Evolutionary conservation across 2,888 invertebrate species (phyloP).

Genomic region (Adela reaumurella): DNA sequence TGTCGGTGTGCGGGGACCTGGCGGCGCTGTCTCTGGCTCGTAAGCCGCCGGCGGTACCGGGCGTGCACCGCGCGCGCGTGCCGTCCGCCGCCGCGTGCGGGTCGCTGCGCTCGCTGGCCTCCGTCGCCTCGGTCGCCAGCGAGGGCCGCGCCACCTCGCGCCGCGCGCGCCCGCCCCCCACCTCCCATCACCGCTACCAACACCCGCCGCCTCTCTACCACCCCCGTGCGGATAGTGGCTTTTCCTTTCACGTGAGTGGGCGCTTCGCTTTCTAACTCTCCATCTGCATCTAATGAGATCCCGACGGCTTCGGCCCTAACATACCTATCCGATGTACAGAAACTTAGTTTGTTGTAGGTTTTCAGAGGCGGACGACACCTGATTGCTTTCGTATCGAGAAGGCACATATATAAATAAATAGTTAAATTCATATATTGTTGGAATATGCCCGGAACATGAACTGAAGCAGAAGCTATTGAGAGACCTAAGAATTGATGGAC

Average conservation of each 20-base stretch:
- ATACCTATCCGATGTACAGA: not conserved
- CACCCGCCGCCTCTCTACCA: slow-evolving; percentile 34
- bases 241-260: slow-evolving; percentile 56
- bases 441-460: too few relatives aligned
- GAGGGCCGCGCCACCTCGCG: slow-evolving; percentile 44
- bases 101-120: slow-evolving; percentile 35
- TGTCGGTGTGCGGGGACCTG: slow-evolving; percentile 20
- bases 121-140: slow-evolving; percentile 50
- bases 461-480: too few relatives aligned
- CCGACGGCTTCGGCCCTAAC: not conserved
- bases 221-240: slow-evolving; percentile 35
- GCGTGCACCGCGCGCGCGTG: slow-evolving; percentile 24
- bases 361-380: too few relatives aligned
- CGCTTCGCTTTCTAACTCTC: slow-evolving; percentile 39
- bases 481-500: too few relatives aligned
- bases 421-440: too few relatives aligned
- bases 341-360: too few relatives aligned
- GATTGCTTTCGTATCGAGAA: too few relatives aligned
- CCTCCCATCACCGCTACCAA: slow-evolving; percentile 27
- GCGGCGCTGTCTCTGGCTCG: slow-evolving; percentile 23
- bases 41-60: slow-evolving; percentile 24
- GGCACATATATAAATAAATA: too few relatives aligned
- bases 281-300: not conserved
- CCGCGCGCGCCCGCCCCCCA: slow-evolving; percentile 36
- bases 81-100: slow-evolving; percentile 20